Percentiles rank a stretch among this genome's conserved stretches.
phyloP scores from a whole-genome alignment of 2,888 invertebrate species.

The Elegia similella region DNA sequence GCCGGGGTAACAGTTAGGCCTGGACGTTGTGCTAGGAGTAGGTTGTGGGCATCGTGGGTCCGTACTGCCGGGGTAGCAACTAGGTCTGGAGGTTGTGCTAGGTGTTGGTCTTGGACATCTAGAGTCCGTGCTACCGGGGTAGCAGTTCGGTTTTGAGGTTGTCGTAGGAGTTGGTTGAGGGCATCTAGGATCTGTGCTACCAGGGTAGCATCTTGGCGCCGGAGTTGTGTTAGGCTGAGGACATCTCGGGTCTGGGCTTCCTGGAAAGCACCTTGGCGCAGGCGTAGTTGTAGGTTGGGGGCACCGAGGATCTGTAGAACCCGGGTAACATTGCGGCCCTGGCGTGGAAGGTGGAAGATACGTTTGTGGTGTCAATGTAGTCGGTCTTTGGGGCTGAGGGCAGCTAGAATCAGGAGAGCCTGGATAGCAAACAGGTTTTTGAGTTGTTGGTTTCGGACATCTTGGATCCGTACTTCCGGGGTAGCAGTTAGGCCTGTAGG shows the following conservation, averaged over 20 bases:
- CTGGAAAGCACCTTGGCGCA: slow-evolving; percentile 38
- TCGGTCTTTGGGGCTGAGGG: slow-evolving; percentile 41
- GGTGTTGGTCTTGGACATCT: slow-evolving; percentile 46
- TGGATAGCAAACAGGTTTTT: slow-evolving; percentile 30
- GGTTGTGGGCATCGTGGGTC: slow-evolving; percentile 36
- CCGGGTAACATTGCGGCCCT: slow-evolving; percentile 25
- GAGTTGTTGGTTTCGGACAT: slow-evolving; percentile 38
- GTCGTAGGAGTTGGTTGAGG: slow-evolving; percentile 20
- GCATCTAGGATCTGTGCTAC: slow-evolving; percentile 33
- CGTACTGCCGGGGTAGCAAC: slow-evolving; percentile 47
- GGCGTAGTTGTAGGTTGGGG: slow-evolving; percentile 30
- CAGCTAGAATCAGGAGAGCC: slow-evolving; percentile 46
- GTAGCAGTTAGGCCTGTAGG: slow-evolving; percentile 34
- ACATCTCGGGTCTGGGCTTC: slow-evolving; percentile 57
- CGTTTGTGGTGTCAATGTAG: slow-evolving; percentile 34
- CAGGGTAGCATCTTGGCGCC: slow-evolving; percentile 33
- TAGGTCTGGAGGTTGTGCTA: slow-evolving; percentile 32
- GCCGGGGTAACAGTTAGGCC: slow-evolving; percentile 25
- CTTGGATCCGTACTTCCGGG: slow-evolving; percentile 46
- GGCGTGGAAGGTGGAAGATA: slow-evolving; percentile 15
- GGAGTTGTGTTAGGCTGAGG: slow-evolving; percentile 31
- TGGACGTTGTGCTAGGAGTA: slow-evolving; percentile 30
- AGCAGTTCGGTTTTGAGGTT: slow-evolving; percentile 21
- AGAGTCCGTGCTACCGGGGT: slow-evolving; percentile 47
- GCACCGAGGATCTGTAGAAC: slow-evolving; percentile 31